Conservation (phyloP, 2,797 vertebrate species). For the Amazona finschi region DNA sequence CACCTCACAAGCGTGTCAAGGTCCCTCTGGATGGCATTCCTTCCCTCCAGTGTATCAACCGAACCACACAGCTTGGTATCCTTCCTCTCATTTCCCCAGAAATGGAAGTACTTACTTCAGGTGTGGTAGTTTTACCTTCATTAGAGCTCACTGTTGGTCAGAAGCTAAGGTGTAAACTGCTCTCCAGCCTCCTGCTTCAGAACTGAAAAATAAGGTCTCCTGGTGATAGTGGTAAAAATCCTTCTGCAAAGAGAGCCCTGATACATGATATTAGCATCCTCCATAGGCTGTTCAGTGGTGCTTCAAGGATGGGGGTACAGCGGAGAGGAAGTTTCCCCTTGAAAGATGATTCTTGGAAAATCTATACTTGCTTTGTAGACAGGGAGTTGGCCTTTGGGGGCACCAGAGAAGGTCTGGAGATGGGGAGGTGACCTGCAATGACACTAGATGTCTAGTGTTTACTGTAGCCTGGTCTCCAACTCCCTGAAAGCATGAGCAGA, state of each 20-base stretch:
- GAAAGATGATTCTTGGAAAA: not conserved
- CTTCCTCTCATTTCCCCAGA: not conserved
- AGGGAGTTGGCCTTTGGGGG: not conserved
- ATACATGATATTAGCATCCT: not conserved
- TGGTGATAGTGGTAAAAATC: not conserved
- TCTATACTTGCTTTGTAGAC: not conserved
- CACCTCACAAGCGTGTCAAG: too few species aligned
- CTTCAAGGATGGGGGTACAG: not conserved
- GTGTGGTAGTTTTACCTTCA: not conserved
- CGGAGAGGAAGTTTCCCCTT: not conserved
- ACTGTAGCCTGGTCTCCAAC: not conserved
- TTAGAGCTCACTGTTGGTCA: not conserved
- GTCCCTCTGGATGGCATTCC: too few species aligned
- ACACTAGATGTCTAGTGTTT: not conserved
- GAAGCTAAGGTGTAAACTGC: not conserved
- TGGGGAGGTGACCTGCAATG: not conserved
- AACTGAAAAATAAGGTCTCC: not conserved
- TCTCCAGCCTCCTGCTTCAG: not conserved
- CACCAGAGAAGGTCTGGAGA: not conserved
- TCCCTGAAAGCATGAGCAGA: not conserved
- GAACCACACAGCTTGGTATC: too few species aligned
- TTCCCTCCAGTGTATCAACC: too few species aligned
- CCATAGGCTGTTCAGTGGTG: not conserved
- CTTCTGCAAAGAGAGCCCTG: not conserved
- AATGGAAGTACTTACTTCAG: not conserved